Base-by-base conservation (phyloP, 2,113 vertebrate species). In the Turnix velox region DNA sequence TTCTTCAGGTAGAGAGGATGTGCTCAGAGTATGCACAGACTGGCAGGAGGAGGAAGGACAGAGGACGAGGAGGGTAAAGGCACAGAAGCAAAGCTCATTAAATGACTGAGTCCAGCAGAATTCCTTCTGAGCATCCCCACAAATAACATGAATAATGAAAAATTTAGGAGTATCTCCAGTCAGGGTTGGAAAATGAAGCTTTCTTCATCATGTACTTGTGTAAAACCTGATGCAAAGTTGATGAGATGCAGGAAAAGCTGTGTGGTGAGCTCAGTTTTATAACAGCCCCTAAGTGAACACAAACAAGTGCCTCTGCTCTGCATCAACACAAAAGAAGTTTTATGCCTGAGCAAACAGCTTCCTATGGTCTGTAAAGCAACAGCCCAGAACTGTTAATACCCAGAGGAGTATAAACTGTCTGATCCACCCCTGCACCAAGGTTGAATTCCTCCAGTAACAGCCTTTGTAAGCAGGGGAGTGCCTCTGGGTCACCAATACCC, bases 261-360 rank as follows among this genome's bases (percentile, higher is more conserved):
- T 46, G 43, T 40, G 25, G 2, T 46, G 40, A n/a, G 48, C 45
- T 80, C 35, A 57, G 58, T 74, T 88, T 93, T 88, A 45, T 59
- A 90, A 87, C 88, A 87, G 33, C 20, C 9, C 18, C 37, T 75
- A 90, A 66, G n/a, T 61, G 57, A 78, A 54, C 62, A 88, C 40
- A 93, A 87, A 83, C 43, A 84, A 82, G 31, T 35, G 40, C 30
- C 81, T 90, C 43, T 93, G 22, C 81, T 90, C 43, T 93, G 22
- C 49, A 62, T 87, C 87, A 91, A 87, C 35, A 46, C 23, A 63
- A 78, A 43, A 4, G 4, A 30, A 37, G 43, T 91, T 92, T 93
- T 68, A 95, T 84, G 88, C 92, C 80, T 62, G 81, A 90, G 43
- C 80, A 93, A 96, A 75, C 57, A 92, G 69, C 58, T 91, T 93